These are phyloP conservation scores for Lepidochitona cinerea DNA, from an alignment of 2,888 invertebrate genomes.

Conservation along the genomic window DNA sequence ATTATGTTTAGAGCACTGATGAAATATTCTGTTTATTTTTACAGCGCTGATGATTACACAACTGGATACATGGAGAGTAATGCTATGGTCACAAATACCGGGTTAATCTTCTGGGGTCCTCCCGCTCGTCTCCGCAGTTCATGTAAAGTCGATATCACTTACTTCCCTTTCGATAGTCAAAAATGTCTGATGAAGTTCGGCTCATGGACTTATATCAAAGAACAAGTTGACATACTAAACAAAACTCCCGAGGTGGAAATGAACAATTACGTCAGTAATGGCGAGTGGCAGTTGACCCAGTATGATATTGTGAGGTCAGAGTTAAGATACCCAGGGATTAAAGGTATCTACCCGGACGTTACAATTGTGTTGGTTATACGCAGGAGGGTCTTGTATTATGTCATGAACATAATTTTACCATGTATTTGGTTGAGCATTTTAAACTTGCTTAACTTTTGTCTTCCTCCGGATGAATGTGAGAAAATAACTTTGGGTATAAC, in stretches of 20 bases:
- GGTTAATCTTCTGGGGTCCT: conserved; percentile 75
- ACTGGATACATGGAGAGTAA: conserved; percentile 74
- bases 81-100: conserved; percentile 73
- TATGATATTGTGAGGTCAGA: conserved; percentile 55
- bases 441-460: conserved; percentile 71
- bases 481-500: conserved; percentile 73
- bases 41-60: conserved; percentile 75
- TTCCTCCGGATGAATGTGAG: conserved; percentile 71
- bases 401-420: conserved; percentile 71
- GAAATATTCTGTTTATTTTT: too few species aligned
- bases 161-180: conserved; percentile 69
- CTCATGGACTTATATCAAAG: conserved; percentile 68
- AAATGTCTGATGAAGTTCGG: conserved; percentile 65
- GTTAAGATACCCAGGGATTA: conserved; percentile 62
- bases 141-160: conserved; percentile 73
- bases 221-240: conserved; percentile 65
- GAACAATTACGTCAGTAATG: conserved; percentile 61
- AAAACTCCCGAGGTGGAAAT: conserved; percentile 64
- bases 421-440: conserved; percentile 72
- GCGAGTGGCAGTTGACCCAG: conserved; percentile 62
- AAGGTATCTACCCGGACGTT: conserved; percentile 64
- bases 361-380: conserved; percentile 72
- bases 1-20: too few species aligned
- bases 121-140: conserved; percentile 74
- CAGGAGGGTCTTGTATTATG: conserved; percentile 71